Evolutionary conservation across 2,797 vertebrate genomes (phyloP).

Genomic region (Chiroxiphia lanceolata): DNA sequence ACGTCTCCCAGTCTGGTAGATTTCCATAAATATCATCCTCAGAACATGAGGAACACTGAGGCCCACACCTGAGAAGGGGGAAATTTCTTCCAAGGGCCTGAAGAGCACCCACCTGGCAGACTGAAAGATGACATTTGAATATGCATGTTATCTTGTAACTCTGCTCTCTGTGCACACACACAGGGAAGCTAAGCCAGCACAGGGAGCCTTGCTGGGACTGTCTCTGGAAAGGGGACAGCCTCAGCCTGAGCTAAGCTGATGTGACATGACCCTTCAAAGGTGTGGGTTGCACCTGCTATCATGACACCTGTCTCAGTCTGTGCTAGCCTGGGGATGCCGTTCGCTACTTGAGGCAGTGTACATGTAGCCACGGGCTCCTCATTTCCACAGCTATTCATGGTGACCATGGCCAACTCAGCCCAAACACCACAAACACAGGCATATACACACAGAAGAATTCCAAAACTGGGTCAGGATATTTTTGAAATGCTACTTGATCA

Average conservation of each 20-base stretch:
- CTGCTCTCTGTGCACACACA: not conserved
- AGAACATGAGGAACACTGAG: not conserved
- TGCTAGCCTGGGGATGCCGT: no score
- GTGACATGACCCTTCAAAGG: not conserved
- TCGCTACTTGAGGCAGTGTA: rapidly evolving
- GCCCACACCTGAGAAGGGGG: not conserved
- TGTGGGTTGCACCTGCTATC: rapidly evolving
- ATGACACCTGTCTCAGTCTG: not conserved
- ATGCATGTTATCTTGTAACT: rapidly evolving
- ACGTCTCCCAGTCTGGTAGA: not conserved
- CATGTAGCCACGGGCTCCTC: not conserved
- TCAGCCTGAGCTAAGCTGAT: not conserved
- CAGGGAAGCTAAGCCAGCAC: not conserved
- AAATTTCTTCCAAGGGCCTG: not conserved
- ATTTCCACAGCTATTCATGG: not conserved
- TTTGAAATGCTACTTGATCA: not conserved
- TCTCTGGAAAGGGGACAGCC: not conserved
- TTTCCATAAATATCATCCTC: not conserved
- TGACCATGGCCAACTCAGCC: not conserved
- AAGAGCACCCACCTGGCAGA: not conserved
- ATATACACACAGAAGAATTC: not conserved
- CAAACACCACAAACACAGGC: rapidly evolving
- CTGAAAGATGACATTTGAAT: not conserved
- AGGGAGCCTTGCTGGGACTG: rapidly evolving
- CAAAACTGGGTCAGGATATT: not conserved